These are phyloP conservation scores for Melanostoma mellinum DNA, from an alignment of 2,888 invertebrate genomes.

Conservation along the genomic window DNA sequence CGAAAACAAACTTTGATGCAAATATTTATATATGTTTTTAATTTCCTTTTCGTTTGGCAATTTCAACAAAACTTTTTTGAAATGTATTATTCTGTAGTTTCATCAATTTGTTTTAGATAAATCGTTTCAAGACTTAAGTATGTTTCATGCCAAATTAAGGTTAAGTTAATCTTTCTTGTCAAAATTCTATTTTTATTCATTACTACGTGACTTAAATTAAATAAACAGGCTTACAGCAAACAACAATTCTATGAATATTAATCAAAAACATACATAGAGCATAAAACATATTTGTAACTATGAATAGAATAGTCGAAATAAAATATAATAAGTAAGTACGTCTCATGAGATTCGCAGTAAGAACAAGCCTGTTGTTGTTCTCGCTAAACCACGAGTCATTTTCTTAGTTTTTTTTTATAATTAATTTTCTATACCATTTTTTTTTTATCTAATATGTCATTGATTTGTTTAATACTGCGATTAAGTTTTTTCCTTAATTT, in stretches of 20 bases:
- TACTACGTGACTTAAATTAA: conserved; percentile 14
- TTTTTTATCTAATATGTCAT: background rate
- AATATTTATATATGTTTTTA: conserved; percentile 8
- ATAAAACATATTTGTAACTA: background rate
- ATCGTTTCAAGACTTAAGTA: conserved; percentile 19
- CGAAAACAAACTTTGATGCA: conserved; percentile 33
- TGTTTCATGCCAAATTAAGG: background rate
- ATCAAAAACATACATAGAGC: conserved; percentile 2
- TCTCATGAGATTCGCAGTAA: conserved; percentile 35
- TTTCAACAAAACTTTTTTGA: conserved; percentile 41
- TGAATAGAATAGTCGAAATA: background rate
- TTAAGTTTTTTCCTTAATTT: background rate
- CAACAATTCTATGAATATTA: background rate
- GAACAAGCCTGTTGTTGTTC: conserved; percentile 31
- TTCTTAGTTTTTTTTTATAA: conserved; percentile 21
- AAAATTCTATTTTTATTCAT: conserved; percentile 4
- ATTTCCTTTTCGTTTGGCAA: conserved; percentile 21
- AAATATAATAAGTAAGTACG: conserved; percentile 16
- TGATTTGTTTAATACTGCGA: background rate
- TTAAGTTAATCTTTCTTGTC: conserved; percentile 29
- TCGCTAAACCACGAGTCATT: conserved; percentile 1
- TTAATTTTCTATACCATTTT: background rate
- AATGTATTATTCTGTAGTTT: conserved; percentile 46
- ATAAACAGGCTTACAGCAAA: conserved; percentile 9
- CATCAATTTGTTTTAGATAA: conserved; percentile 7